These are phyloP conservation scores for Pseudococcus longispinus DNA, from an alignment of 2,888 invertebrate species.

Conservation along the genomic window DNA sequence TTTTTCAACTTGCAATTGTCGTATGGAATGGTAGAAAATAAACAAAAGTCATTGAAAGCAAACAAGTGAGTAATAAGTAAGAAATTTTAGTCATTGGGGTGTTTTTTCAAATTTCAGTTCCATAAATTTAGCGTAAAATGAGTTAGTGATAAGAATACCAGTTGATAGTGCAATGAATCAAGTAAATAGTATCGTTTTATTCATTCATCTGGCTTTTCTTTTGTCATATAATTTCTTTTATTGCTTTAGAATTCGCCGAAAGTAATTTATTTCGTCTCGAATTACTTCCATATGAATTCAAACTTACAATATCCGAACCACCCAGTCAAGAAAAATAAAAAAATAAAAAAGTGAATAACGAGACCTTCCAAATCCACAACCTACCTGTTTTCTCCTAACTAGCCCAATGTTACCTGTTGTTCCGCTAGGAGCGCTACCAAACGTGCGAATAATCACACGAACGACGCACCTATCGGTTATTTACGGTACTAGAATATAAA, in stretches of 20 bases:
- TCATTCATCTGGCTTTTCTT: not conserved
- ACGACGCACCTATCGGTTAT: not conserved
- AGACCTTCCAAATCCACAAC: not conserved
- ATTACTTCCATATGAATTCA: not conserved
- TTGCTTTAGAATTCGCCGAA: not conserved
- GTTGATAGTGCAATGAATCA: not conserved
- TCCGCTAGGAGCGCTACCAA: constrained; percentile 4
- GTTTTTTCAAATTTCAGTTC: not conserved
- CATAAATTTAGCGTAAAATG: not conserved
- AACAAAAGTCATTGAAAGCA: not conserved
- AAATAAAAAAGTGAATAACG: not conserved
- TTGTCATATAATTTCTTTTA: not conserved
- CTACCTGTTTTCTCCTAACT: not conserved
- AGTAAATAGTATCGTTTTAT: not conserved
- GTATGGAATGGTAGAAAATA: not conserved
- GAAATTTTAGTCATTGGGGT: not conserved
- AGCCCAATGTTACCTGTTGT: not conserved
- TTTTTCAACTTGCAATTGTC: not conserved
- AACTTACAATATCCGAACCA: not conserved
- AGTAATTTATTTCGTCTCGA: not conserved
- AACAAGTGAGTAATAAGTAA: not conserved
- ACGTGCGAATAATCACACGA: not conserved
- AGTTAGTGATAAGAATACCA: not conserved
- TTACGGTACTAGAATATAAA: not conserved
- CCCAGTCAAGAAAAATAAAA: not conserved